Evolutionary conservation across 2,888 invertebrate genomes (phyloP), one percentile per base, ranked within the genome.

Genomic region (Tineola bisselliella): DNA sequence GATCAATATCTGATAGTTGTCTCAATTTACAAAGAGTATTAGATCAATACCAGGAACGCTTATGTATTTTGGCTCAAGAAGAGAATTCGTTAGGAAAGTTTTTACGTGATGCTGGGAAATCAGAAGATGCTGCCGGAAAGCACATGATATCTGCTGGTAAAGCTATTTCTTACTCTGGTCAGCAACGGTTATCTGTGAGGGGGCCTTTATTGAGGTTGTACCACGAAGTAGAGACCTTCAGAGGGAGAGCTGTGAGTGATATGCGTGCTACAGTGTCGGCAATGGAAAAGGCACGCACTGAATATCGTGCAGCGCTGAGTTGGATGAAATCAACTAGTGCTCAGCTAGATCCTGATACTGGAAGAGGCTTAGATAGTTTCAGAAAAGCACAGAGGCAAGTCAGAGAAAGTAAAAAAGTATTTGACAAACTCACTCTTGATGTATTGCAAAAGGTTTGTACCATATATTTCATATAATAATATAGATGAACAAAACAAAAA

Each of bases 321-420:
- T 99, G 99, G 99, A 99, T 99, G 98, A 99, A 99, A 83, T 96
- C 98, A 62, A 92, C 96, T 0, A 97, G 98, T 44, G 92, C 94
- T 63, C 95, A 98, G 75, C 88, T 99, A 38, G 98, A 99, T 79
- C 99, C 99, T 0, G 99, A 99, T 73, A 96, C 97, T 0, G 96
- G 94, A 62, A 94, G 95, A 69, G 98, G 98, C 61, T 86, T 99
- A 65, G 98, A 99, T 69, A 95, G 95, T 77, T 99, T 98, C 78
- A 90, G 99, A 65, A 98, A 96, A 78, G 97, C 96, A 13, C 93
- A 93, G 72, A 88, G 91, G 0, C 93, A 93, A 80, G 94, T 94
- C 0, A 88, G 93, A 44, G 89, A 90, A 71, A 91, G 91, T 62
- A 99, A 99, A 87, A 91, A 91, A 44, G 88, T 91, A 66, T 99